These are phyloP conservation scores for Chinchilla lanigera DNA, from an alignment of 2,113 vertebrate species.

Conservation along the genomic window DNA sequence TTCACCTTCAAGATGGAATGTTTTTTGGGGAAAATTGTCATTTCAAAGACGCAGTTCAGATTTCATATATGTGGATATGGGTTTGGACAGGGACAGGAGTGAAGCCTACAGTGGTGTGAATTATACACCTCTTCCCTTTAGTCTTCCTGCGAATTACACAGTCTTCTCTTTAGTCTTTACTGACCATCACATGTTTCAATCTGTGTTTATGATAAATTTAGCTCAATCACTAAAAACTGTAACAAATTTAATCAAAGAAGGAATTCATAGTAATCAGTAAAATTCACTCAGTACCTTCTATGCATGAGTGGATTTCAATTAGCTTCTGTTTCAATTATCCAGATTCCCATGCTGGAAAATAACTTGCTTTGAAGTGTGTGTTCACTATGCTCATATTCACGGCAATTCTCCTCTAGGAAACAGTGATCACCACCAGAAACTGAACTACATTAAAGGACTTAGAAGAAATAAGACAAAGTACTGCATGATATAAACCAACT, in stretches of 20 bases:
- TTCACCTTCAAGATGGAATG: not conserved
- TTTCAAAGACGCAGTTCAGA: not conserved
- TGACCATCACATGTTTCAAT: not conserved
- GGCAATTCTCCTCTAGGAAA: constrained; percentile 33
- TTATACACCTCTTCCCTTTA: not conserved
- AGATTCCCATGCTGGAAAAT: not conserved
- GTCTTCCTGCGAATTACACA: not conserved
- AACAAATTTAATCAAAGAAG: constrained; percentile 17
- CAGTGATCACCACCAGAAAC: not conserved
- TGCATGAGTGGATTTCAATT: not conserved
- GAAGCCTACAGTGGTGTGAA: not conserved
- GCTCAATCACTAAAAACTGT: not conserved
- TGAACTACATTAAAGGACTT: constrained; percentile 16
- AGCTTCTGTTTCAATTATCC: not conserved
- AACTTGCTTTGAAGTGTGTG: not conserved
- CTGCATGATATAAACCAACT: not conserved
- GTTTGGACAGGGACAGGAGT: not conserved
- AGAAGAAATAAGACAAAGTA: not conserved
- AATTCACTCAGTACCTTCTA: not conserved
- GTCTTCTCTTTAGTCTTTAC: not conserved
- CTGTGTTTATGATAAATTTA: constrained; percentile 29
- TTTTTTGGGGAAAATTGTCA: not conserved
- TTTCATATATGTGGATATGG: not conserved
- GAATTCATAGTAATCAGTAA: not conserved
- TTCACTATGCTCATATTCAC: not conserved